Percentiles rank a stretch among this genome's conserved stretches.
Conservation (phyloP, 2,888 invertebrate species). For the Drosophila sordidula region DNA sequence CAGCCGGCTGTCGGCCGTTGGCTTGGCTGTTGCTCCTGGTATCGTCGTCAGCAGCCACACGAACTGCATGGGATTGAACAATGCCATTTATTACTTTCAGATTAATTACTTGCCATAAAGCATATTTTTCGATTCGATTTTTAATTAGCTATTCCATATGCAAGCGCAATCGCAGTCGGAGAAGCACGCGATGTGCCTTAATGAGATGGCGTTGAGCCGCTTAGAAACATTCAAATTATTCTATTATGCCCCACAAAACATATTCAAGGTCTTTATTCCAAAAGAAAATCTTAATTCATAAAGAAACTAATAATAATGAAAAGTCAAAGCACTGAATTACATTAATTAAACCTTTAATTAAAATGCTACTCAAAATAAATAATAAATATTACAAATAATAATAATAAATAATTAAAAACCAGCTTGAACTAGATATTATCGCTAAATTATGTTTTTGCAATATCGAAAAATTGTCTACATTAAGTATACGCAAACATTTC, state of each 20-base stretch:
- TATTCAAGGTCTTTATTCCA: slow-evolving; percentile 41
- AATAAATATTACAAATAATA: too few relatives aligned
- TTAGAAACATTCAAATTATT: slow-evolving; percentile 27
- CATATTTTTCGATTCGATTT: slow-evolving; percentile 20
- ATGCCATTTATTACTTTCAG: slow-evolving; percentile 23
- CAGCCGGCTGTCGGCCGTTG: slow-evolving; percentile 24
- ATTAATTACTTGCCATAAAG: slow-evolving; percentile 39
- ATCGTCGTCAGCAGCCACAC: slow-evolving; percentile 50
- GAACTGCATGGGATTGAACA: slow-evolving; percentile 46
- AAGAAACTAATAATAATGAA: too few relatives aligned
- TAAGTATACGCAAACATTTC: too few relatives aligned
- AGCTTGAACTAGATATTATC: too few relatives aligned
- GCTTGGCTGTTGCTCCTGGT: slow-evolving; percentile 38
- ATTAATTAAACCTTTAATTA: too few relatives aligned
- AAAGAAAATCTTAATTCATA: too few relatives aligned
- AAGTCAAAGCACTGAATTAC: too few relatives aligned
- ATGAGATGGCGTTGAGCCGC: slow-evolving; percentile 33
- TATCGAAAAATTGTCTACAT: too few relatives aligned
- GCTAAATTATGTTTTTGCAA: too few relatives aligned
- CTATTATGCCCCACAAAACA: slow-evolving; percentile 34
- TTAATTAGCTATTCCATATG: slow-evolving; percentile 67
- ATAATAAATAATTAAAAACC: too few relatives aligned
- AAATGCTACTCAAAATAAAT: too few relatives aligned
- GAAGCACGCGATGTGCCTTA: slow-evolving; percentile 47
- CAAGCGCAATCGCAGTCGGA: slow-evolving; percentile 18